Base-by-base conservation (phyloP, 2,888 invertebrate genomes). In the Thymelicus sylvestris region DNA sequence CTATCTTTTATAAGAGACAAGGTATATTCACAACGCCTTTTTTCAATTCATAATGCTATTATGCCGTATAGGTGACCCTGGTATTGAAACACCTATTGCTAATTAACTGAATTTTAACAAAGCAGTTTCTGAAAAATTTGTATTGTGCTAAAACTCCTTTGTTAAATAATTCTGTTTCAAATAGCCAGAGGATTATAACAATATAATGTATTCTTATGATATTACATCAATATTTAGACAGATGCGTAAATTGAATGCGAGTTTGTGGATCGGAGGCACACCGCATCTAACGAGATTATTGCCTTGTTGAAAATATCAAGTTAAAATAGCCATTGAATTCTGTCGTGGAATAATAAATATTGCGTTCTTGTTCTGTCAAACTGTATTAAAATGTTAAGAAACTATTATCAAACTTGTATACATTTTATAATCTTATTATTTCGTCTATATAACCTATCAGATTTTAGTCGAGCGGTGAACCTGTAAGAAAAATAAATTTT, bases 221-320 rank as follows among this genome's bases (percentile, higher is more conserved):
- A 44, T 44, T 44, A 10, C 44, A 44, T 44, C 44, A 44, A 44
- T 44, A 55, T 55, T 55, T 55, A 24, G 55, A 55, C 55, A 55
- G 55, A 19, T 24, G 24, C 24, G 8, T 55, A 24, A 24, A 55
- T 55, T 55, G 10, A 24, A 55, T 2, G 1, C 4, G 24, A 19
- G 24, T 55, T 55, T 24, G 55, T 55, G 24, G 24, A 24, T 55
- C 55, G 7, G 55, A 55, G 24, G 55, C 24, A 55, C 55, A 55
- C 55, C 55, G 55, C 55, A 24, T 55, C 55, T 55, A 55, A 55
- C 24, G 24, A 55, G 55, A 55, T 55, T 55, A 55, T 55, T 55
- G 24, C 24, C 5, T 55, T 55, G 55, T 24, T 55, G 55, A 55
- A 55, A 55, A 55, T 24, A 24, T 19, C 24, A 55, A 24, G 55